phyloP scores from a whole-genome alignment of 2,113 vertebrate species.

The Xenopus laevis region DNA sequence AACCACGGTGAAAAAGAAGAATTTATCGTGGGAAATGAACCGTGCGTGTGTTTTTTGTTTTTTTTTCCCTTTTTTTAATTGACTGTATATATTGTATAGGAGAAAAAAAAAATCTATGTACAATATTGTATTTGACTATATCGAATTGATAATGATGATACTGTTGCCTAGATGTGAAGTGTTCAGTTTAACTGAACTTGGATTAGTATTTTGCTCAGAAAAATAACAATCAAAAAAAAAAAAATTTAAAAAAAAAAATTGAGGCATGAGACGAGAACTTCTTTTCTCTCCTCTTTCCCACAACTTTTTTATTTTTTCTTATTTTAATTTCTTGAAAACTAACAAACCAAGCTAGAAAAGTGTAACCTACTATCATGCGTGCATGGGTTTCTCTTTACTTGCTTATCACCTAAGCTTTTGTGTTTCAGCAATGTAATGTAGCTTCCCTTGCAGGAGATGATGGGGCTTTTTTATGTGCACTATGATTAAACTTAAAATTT shows the following conservation, averaged over 20 bases:
- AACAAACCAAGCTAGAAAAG: slow-evolving; percentile 7
- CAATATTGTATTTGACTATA: slow-evolving; percentile 54
- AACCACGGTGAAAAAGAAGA: slow-evolving; percentile 23
- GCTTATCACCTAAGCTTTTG: too few relatives aligned
- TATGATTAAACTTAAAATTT: too few relatives aligned
- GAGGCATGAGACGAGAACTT: slow-evolving; percentile 22
- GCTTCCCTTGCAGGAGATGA: too few relatives aligned
- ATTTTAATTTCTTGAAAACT: not conserved
- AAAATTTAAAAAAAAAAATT: slow-evolving; percentile 6
- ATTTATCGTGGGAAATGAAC: slow-evolving; percentile 18
- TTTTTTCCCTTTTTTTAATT: slow-evolving; percentile 29
- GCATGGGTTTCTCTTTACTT: not conserved
- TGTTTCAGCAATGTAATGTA: too few relatives aligned
- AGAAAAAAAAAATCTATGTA: slow-evolving; percentile 51
- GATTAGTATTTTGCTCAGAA: slow-evolving; percentile 45
- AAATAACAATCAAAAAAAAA: slow-evolving; percentile 30
- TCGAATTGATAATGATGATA: slow-evolving; percentile 45
- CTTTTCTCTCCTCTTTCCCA: slow-evolving; percentile 14
- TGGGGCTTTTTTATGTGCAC: not conserved
- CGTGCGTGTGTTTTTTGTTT: slow-evolving; percentile 8
- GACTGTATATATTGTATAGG: slow-evolving; percentile 52
- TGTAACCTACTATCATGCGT: not conserved
- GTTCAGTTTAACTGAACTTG: slow-evolving; percentile 45
- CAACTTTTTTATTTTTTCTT: slow-evolving; percentile 4
- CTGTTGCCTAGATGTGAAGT: slow-evolving; percentile 41